Evolutionary conservation across 1,140 invertebrate genomes (phyloP).

Genomic region (Drosophila guanche): DNA sequence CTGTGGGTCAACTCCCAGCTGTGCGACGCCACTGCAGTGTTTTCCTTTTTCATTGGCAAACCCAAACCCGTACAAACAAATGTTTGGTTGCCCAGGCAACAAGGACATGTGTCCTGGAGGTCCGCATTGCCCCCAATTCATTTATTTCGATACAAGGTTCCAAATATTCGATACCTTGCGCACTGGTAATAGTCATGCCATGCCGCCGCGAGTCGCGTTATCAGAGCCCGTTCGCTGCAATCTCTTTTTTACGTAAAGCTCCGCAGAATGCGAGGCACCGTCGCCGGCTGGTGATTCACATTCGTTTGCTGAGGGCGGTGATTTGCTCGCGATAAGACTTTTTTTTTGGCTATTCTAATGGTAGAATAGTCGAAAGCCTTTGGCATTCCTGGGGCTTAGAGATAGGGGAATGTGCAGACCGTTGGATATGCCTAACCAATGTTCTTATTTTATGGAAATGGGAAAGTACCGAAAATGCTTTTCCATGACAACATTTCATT

Average conservation of each 20-base stretch:
- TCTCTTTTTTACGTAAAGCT: constrained; percentile 48
- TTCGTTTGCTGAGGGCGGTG: constrained; percentile 16
- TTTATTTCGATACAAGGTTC: background rate
- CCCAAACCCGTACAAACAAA: background rate
- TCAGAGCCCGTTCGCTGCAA: constrained; percentile 18
- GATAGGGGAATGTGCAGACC: background rate
- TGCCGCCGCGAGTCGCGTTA: constrained; percentile 34
- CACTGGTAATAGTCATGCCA: constrained; percentile 44
- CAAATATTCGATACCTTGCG: background rate
- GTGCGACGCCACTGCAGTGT: constrained; percentile 25
- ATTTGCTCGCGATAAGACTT: constrained; percentile 31
- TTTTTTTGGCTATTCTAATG: background rate
- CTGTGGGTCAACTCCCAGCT: constrained; percentile 43
- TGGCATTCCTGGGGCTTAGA: background rate
- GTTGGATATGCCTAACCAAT: background rate
- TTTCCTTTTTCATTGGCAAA: constrained; percentile 21
- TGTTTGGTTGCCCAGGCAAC: background rate
- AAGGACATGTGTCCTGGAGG: constrained; percentile 1
- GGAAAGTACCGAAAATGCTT: too few relatives aligned
- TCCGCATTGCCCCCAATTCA: constrained; percentile 2
- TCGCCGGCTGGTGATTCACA: constrained; percentile 24
- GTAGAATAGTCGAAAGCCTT: background rate
- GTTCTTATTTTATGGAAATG: too few relatives aligned
- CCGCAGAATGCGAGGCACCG: constrained; percentile 37
- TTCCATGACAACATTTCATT: too few relatives aligned